Evolutionary conservation across 2,888 invertebrate genomes (phyloP), one percentile per base, ranked within the genome.

Genomic region (Germaria angustata): DNA sequence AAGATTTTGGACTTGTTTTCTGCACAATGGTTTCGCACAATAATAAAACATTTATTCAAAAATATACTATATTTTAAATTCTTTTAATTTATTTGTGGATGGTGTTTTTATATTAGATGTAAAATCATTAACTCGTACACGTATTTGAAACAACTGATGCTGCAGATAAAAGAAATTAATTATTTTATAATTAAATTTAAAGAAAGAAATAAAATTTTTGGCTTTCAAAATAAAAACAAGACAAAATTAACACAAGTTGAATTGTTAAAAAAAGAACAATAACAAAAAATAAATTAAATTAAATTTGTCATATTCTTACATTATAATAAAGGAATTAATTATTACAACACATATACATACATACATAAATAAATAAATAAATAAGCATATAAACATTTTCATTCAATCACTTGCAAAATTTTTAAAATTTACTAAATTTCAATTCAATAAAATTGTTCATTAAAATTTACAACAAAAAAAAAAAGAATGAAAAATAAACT

Each of bases 371-470:
- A 61, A 7, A 51, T 51, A 55, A 65, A 39, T 53, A 57, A 22
- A 73, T 36, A 66, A 63, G 32, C 66, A 76, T 78, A 69, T 61
- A 72, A 59, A 66, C 69, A 80, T 73, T 68, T 49, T 49, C 41
- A 78, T 49, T 72, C n/a, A 57, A 75, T 46, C 59, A 73, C 59
- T 76, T 84, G 69, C 49, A 76, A 77, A 69, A n/a, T n/a, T 53
- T 69, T 68, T 65, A 24, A 49, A 68, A 71, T 72, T 84, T 81
- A 69, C 75, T 78, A 46, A 80, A 78, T 72, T 65, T 80, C 79
- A 68, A 66, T 24, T 69, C 53, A 61, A 44, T 69, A 66, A 73
- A 71, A 72, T 80, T 81, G 77, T 77, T 80, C 49, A 80, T 61
- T 61, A 55, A 72, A n/a, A 68, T 3, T 77, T 57, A 78, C 41